A percentile compares a stretch with the other conserved stretches of the same genome.
Conservation (phyloP, 2,113 vertebrate species). For the Channa maculata region DNA sequence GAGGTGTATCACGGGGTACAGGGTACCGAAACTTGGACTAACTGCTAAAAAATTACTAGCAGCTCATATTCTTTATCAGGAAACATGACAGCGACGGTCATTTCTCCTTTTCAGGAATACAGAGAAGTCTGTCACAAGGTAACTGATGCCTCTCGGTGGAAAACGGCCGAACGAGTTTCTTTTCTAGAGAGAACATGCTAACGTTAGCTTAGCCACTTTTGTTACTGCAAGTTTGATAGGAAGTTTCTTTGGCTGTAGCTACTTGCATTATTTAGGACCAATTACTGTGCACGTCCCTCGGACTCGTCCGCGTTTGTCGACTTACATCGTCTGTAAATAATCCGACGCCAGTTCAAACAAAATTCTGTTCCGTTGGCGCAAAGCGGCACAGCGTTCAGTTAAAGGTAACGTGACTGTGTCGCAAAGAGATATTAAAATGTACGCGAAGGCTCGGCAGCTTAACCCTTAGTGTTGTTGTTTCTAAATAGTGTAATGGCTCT, state of each 20-base stretch:
- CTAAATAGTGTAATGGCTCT: too few species aligned
- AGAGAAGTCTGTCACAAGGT: constrained; percentile 82
- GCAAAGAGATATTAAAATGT: neutral
- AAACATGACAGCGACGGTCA: constrained; percentile 85
- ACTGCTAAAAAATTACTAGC: neutral
- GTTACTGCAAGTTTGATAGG: neutral
- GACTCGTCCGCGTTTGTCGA: too few species aligned
- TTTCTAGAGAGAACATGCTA: constrained; percentile 24
- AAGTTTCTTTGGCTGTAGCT: neutral
- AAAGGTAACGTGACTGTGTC: neutral
- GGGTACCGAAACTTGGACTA: neutral
- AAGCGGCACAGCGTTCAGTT: neutral
- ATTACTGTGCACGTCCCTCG: neutral
- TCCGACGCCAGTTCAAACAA: too few species aligned
- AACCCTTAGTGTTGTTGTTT: too few species aligned
- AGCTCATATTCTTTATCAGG: neutral
- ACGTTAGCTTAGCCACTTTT: constrained; percentile 26
- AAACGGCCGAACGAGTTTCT: neutral
- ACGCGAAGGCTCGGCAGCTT: too few species aligned
- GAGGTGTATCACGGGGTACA: constrained; percentile 55
- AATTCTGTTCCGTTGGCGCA: too few species aligned
- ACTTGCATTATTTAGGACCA: neutral
- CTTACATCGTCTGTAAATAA: too few species aligned
- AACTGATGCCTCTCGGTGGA: constrained; percentile 31
- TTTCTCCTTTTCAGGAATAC: constrained; percentile 84